Evolutionary conservation across 2,797 vertebrate genomes (phyloP), one percentile per base, ranked within the genome.

Genomic region (Sebastes ruberrimus): DNA sequence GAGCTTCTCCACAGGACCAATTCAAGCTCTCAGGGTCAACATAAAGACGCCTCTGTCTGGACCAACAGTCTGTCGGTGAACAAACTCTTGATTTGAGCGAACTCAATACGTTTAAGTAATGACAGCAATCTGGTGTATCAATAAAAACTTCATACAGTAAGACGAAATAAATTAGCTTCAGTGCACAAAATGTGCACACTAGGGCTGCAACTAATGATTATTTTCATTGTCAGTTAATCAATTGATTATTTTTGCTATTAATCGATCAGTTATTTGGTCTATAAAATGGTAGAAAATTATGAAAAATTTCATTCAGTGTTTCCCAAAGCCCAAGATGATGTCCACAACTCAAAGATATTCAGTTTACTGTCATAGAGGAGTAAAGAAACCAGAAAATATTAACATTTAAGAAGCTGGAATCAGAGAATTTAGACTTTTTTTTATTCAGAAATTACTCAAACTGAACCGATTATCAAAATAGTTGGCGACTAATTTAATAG

Each of bases 11-110:
- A 35, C 14, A 23, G 32, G 18, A 79, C 78, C 78, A 78, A 63
- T 33, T 49, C 42, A n/a, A 5, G 65, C 71, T 86, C 74, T 88
- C 64, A 86, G 75, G 72, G 23, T 83, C 67, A 42, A 46, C 77
- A 88, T 78, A 82, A 60, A 81, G 77, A 73, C 16, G 25, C 7
- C 22, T 23, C 66, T 77, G 83, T 89, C 7, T 66, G 23, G 7
- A 30, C 56, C 8, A 32, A 55, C 18, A 32, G 63, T 65, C n/a
- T 38, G 27, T 46, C 27, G 2, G 55, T 42, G 62, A 46, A 69
- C 4, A 8, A n/a, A 27, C n/a, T 79, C 33, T 28, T 30, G 20
- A 46, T 23, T 35, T 61, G 1, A 70, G 28, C n/a, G 18, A 59
- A 65, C n/a, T 2, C 25, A n/a, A 52, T 2, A 52, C 0, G 2